Percentiles rank a stretch among this genome's conserved stretches.
Conservation (phyloP, 2,888 invertebrate species). For the Ischnura elegans region DNA sequence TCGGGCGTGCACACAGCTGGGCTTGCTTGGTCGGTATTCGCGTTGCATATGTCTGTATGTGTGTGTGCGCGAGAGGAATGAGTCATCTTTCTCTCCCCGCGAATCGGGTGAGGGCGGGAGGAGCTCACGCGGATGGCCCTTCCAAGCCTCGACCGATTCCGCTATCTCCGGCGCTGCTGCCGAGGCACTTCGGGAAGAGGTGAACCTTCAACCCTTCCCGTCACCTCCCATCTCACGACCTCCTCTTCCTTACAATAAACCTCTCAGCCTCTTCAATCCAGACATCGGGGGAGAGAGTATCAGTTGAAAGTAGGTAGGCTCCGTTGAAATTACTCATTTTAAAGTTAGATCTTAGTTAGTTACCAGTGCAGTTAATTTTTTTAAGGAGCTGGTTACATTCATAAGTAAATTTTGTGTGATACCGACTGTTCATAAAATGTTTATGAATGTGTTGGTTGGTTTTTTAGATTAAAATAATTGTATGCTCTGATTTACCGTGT, state of each 20-base stretch:
- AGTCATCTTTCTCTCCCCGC: background rate
- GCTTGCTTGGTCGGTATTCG: background rate
- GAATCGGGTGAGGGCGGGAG: background rate
- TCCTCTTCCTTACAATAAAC: background rate
- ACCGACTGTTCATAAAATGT: no score
- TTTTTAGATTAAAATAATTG: no score
- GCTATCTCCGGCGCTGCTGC: background rate
- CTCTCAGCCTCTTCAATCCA: background rate
- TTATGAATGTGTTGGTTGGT: no score
- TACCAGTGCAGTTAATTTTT: no score
- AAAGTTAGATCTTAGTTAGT: no score
- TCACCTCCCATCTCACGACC: background rate
- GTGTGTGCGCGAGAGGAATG: background rate
- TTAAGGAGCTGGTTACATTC: no score
- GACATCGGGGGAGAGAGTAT: no score
- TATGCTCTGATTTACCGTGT: no score
- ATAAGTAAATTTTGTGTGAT: no score
- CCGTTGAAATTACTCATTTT: no score
- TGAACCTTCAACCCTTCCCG: background rate
- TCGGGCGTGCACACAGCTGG: background rate
- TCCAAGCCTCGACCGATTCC: background rate
- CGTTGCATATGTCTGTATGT: background rate
- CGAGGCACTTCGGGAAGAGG: background rate
- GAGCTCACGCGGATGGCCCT: background rate
- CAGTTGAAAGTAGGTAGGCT: no score